Conservation (phyloP, 2,797 vertebrate genomes). For the Eulemur mongoz region DNA sequence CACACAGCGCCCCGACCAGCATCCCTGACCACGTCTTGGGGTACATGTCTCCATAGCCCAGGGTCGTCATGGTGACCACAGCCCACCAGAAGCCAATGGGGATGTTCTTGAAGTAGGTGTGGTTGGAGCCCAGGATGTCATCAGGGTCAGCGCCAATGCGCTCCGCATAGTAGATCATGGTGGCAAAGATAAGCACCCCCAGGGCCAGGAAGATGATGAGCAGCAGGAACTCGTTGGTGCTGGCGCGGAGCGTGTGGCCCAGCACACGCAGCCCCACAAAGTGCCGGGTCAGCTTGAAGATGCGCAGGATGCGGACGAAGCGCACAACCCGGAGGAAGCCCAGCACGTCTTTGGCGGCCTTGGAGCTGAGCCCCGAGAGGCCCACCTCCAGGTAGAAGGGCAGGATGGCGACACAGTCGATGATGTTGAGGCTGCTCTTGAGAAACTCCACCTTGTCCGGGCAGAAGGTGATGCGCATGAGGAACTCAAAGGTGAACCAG, state of each 20-base stretch:
- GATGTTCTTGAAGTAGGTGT: conserved; percentile 88
- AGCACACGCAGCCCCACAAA: conserved; percentile 85
- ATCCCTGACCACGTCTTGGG: conserved; percentile 87
- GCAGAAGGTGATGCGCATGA: conserved; percentile 87
- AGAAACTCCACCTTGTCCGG: conserved; percentile 87
- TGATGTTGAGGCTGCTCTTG: conserved; percentile 88
- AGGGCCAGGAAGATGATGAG: conserved; percentile 86
- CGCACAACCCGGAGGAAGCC: conserved; percentile 86
- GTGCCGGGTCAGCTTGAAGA: conserved; percentile 86
- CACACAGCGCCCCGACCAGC: conserved; percentile 86
- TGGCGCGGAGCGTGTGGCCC: conserved; percentile 85
- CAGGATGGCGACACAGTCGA: conserved; percentile 88
- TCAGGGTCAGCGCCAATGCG: conserved; percentile 86
- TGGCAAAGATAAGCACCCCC: conserved; percentile 87
- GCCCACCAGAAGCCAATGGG: conserved; percentile 88
- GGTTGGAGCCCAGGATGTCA: conserved; percentile 84
- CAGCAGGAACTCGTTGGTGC: conserved; percentile 87
- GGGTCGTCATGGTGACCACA: conserved; percentile 87
- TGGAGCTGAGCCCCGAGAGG: conserved; percentile 82
- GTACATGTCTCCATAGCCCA: conserved; percentile 88
- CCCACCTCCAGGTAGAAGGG: conserved; percentile 88
- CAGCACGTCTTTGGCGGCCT: conserved; percentile 86
- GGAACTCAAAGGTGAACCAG: conserved; percentile 89
- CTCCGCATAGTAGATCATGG: conserved; percentile 87
- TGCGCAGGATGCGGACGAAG: conserved; percentile 86